phyloP scores from a whole-genome alignment of 2,113 vertebrate species.

The Ursus arctos region DNA sequence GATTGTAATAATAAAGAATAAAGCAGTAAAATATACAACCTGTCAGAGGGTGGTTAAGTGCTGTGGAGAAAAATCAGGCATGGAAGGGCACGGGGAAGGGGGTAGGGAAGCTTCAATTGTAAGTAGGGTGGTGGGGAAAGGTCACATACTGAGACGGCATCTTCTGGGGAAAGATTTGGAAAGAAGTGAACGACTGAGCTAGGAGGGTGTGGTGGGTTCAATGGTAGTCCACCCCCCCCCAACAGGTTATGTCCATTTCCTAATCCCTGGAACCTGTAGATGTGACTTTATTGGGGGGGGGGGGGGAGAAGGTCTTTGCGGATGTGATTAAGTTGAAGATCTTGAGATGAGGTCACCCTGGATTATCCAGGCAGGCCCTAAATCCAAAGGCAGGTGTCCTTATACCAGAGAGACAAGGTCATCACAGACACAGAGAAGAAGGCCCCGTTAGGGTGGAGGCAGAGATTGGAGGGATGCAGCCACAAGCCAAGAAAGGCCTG shows the following conservation, averaged over 20 bases:
- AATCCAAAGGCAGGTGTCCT: not conserved
- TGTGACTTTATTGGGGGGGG: not conserved
- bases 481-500: not conserved
- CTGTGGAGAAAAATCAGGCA: conserved; percentile 13
- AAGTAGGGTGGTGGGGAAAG: not conserved
- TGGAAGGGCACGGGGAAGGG: not conserved
- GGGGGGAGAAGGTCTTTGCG: not conserved
- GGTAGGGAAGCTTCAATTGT: not conserved
- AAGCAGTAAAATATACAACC: not conserved
- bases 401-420: not conserved
- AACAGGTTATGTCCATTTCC: not conserved
- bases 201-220: not conserved
- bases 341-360: conserved; percentile 9
- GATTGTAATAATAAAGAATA: conserved; percentile 26
- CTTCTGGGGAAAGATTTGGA: conserved; percentile 15
- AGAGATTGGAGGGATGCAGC: not conserved
- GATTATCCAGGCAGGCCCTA: not conserved
- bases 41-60: not conserved
- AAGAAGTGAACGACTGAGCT: conserved; percentile 24
- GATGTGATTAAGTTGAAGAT: conserved; percentile 41
- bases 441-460: not conserved
- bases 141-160: not conserved
- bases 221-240: too few relatives aligned
- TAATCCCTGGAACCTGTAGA: not conserved
- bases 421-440: not conserved